A percentile compares a stretch with the other conserved stretches of the same genome.
phyloP scores from a whole-genome alignment of 2,888 invertebrate species.

The Disparrhopalites patrizii region DNA sequence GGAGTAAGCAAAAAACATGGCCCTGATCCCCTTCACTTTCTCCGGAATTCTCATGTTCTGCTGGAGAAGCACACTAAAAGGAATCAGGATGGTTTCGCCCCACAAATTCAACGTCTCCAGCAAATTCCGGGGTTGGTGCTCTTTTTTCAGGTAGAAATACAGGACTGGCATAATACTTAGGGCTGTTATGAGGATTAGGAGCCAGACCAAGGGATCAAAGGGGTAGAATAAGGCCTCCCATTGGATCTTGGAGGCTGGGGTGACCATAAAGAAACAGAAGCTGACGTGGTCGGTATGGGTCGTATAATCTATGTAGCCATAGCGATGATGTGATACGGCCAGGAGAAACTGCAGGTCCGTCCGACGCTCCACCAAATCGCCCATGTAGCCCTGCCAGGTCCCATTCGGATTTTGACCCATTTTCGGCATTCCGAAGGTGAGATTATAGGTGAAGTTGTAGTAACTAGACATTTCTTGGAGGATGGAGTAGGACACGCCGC shows the following conservation, averaged over 20 bases:
- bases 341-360: not conserved
- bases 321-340: not conserved
- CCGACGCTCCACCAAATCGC: not conserved
- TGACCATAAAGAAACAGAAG: not conserved
- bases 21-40: not conserved
- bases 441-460: too few relatives aligned
- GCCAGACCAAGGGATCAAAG: not conserved
- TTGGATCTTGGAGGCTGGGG: not conserved
- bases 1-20: not conserved
- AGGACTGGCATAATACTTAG: not conserved
- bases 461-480: too few relatives aligned
- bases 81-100: not conserved
- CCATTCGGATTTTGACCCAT: not conserved
- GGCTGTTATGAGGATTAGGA: not conserved
- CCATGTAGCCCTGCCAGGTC: not conserved
- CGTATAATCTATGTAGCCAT: not conserved
- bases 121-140: too few relatives aligned
- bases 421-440: too few relatives aligned
- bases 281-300: not conserved
- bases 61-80: not conserved
- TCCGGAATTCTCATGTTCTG: not conserved
- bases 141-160: not conserved
- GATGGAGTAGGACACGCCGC: too few relatives aligned
- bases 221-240: conserved; percentile 6
- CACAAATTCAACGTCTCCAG: too few relatives aligned